Evolutionary conservation across 2,113 vertebrate species (phyloP).

Genomic region (Colius striatus): DNA sequence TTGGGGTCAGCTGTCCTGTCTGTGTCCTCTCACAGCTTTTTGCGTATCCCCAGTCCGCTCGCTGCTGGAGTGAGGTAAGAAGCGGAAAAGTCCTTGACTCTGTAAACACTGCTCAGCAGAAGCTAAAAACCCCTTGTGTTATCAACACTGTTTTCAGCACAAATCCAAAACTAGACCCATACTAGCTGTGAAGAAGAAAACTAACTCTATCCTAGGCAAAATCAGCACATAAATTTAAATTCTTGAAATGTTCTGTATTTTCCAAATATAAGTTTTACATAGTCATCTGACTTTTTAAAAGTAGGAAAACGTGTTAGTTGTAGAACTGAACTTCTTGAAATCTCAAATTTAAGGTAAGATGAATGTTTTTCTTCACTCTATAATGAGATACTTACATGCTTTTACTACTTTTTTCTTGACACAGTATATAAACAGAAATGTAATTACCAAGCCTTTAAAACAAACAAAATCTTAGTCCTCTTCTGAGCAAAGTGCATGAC

Average conservation of each 20-base stretch:
- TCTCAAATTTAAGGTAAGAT: background rate
- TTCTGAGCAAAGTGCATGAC: constrained; percentile 44
- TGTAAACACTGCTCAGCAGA: too few species aligned
- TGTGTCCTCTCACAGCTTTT: too few species aligned
- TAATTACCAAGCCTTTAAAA: background rate
- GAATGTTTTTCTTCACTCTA: background rate
- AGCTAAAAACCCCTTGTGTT: too few species aligned
- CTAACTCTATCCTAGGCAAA: too few species aligned
- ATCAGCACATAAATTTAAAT: background rate
- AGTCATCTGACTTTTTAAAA: background rate
- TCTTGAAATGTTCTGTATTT: background rate
- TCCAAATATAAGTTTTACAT: background rate
- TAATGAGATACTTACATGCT: background rate
- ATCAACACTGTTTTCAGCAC: too few species aligned
- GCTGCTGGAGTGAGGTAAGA: too few species aligned
- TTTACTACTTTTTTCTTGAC: constrained; percentile 12
- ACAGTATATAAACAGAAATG: background rate
- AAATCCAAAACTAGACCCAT: too few species aligned
- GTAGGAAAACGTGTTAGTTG: background rate
- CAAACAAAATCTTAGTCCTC: background rate
- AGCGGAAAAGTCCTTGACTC: too few species aligned
- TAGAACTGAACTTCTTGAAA: constrained; percentile 33
- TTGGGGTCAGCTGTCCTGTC: too few species aligned
- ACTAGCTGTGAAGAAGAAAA: too few species aligned
- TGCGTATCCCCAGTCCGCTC: too few species aligned